Base-by-base conservation (phyloP, 30 jellyfish, hydroid and myxozoan species). In the Turritopsis rubra region DNA sequence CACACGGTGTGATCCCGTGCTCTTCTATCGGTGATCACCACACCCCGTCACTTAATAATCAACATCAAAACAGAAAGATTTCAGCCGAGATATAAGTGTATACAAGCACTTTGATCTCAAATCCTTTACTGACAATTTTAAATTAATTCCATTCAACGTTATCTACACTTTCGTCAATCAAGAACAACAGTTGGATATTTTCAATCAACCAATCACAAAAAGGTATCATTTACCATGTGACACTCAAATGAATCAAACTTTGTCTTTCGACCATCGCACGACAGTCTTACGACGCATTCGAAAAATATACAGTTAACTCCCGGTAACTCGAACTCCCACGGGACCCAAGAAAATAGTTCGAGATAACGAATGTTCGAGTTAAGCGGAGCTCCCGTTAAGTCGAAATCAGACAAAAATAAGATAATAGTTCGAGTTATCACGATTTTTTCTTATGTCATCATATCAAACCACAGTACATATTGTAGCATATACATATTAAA, bases 1-100 rank as follows among this genome's bases (percentile, higher is more conserved):
- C 27, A 21, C 76, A 66, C 76, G 76, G 76, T 66, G 76, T 66
- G 9, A 66, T 66, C 8, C 8, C 76, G 29, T 66, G 76, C 29
- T 17, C 76, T 66, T 1, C 27, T 21, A 66, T 66, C 27, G 17
- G 76, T 26, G 76, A 66, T 66, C 76, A 66, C 17, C 16, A 66
- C 76, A 41, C 13, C 60, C 60, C 60, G n/a, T 41, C 13, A 41
- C 60, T 3, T 41, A 41, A 41, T 41, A 41, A 41, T 41, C 60
- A 41, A 41, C 13, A 41, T 41, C 13, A 41, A 41, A 41, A 13
- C 60, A 41, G 60, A 41, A 41, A 41, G 60, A 41, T 41, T 41
- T 41, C 60, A 41, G 13, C 60, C 60, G 60, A 41, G 60, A 41
- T 41, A 41, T 41, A 41, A 41, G 13, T 41, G 13, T 41, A 41